Percentiles rank a stretch among this genome's conserved stretches.
Conservation (phyloP, 1,140 invertebrate species). For the Diachasma alloeum region DNA sequence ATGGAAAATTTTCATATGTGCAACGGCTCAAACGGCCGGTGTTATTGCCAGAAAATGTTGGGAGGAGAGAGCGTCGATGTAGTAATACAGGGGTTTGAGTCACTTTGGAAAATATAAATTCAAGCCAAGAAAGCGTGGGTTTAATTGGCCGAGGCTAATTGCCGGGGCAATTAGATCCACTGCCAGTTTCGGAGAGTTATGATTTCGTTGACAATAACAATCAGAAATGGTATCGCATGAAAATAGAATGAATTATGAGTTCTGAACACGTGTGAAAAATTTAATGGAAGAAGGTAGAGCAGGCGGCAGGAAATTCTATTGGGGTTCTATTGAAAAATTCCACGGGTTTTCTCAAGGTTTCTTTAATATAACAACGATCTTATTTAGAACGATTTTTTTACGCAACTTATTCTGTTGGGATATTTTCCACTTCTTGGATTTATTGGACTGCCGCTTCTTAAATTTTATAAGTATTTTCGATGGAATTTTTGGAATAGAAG, state of each 20-base stretch:
- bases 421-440: too few relatives aligned
- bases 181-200: slow-evolving; percentile 16
- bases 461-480: too few relatives aligned
- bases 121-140: slow-evolving; percentile 22
- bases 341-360: too few relatives aligned
- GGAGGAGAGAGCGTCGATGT: neutral
- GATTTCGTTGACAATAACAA: neutral
- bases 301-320: too few relatives aligned
- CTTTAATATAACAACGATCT: too few relatives aligned
- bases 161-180: slow-evolving; percentile 5
- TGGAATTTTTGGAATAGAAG: too few relatives aligned
- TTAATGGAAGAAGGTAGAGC: too few relatives aligned
- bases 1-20: slow-evolving; percentile 22
- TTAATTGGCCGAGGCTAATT: slow-evolving; percentile 30
- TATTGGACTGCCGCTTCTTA: too few relatives aligned
- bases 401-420: too few relatives aligned
- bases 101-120: slow-evolving; percentile 20
- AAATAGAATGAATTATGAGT: neutral
- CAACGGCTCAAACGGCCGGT: slow-evolving; percentile 19
- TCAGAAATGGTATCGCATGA: neutral
- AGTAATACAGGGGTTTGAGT: neutral
- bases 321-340: too few relatives aligned
- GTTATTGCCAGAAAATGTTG: slow-evolving; percentile 14
- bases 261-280: too few relatives aligned
- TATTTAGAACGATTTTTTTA: too few relatives aligned